These are phyloP conservation scores for Loris lydekkerianus DNA, from an alignment of 2,797 vertebrate genomes.

Conservation along the genomic window DNA sequence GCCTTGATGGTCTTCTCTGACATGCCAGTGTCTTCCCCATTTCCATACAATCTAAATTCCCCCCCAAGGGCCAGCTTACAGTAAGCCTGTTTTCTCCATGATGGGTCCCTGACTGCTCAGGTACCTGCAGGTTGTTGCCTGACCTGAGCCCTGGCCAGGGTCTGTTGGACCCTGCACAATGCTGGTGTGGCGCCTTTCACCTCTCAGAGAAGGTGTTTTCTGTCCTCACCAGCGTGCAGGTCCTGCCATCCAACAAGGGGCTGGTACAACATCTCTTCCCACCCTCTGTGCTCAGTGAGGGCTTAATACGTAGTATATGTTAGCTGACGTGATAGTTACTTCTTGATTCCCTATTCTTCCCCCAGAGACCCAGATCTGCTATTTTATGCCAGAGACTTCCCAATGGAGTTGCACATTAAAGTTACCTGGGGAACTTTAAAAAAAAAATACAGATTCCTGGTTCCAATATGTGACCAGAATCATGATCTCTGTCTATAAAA, in stretches of 20 bases:
- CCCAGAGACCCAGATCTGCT: not conserved
- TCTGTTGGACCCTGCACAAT: not conserved
- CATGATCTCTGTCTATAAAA: not conserved
- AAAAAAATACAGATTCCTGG: slow-evolving; percentile 15
- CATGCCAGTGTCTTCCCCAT: not conserved
- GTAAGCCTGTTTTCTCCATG: not conserved
- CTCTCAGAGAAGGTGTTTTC: not conserved
- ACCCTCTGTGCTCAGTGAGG: not conserved
- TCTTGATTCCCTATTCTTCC: not conserved
- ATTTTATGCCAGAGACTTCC: slow-evolving; percentile 39
- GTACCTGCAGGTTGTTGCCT: not conserved
- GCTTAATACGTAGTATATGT: not conserved
- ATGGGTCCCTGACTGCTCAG: not conserved
- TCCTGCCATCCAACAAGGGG: not conserved
- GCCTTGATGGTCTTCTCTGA: not conserved
- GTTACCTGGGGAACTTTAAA: not conserved
- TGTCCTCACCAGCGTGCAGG: not conserved
- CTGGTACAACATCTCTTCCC: not conserved
- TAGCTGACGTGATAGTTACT: not conserved
- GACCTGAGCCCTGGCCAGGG: not conserved
- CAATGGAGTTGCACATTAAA: slow-evolving; percentile 7
- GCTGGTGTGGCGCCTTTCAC: not conserved
- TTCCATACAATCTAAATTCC: not conserved
- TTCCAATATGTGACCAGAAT: not conserved
- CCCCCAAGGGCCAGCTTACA: not conserved